A percentile compares a stretch with the other conserved stretches of the same genome.
These are phyloP conservation scores for Chrysopa pallens DNA, from an alignment of 1,140 invertebrate species.

Conservation along the genomic window DNA sequence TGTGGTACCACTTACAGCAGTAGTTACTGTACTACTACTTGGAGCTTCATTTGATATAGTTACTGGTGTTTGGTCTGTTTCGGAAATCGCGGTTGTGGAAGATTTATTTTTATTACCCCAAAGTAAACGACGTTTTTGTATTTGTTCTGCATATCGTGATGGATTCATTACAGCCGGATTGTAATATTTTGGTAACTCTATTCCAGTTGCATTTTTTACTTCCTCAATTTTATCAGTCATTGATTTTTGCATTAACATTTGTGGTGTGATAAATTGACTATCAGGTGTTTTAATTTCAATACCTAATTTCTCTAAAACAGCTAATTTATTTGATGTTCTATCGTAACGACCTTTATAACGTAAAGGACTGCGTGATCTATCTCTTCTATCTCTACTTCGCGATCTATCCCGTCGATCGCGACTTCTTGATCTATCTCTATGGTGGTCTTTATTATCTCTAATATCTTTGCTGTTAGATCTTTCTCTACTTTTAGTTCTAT, in stretches of 20 bases:
- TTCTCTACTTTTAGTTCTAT: too few species aligned
- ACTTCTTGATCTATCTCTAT: background rate
- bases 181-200: constrained; percentile 51
- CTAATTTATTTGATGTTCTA: constrained; percentile 22
- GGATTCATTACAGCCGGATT: constrained; percentile 68
- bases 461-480: constrained; percentile 8
- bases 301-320: constrained; percentile 24
- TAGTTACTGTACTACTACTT: background rate
- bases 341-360: constrained; percentile 13
- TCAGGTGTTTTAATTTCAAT: constrained; percentile 24
- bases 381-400: background rate
- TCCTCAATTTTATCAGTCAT: constrained; percentile 7
- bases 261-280: constrained; percentile 7
- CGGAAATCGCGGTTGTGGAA: constrained; percentile 13
- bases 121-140: constrained; percentile 72
- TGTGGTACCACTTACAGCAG: constrained; percentile 1
- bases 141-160: constrained; percentile 65
- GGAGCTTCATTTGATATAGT: constrained; percentile 3
- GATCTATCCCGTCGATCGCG: constrained; percentile 1
- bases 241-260: constrained; percentile 1
- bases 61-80: constrained; percentile 5
- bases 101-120: constrained; percentile 59
- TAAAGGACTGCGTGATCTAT: background rate
- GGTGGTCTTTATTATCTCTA: background rate
- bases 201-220: constrained; percentile 15